Evolutionary conservation across 2,797 vertebrate genomes (phyloP).

Genomic region (Tapera naevia): DNA sequence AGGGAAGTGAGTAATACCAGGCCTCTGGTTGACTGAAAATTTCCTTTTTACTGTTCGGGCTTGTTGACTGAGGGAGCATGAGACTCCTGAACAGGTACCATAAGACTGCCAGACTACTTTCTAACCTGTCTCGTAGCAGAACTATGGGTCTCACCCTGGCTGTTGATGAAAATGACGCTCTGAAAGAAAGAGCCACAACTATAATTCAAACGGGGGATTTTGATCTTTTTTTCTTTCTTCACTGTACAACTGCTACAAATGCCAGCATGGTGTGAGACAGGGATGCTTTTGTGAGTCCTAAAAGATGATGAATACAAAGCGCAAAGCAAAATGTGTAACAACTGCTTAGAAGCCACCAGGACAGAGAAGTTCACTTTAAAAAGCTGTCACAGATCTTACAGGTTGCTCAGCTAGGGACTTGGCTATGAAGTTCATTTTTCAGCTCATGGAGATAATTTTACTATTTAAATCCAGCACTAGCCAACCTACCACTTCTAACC

Average conservation of each 20-base stretch:
- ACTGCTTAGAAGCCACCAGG: neutral
- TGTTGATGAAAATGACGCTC: neutral
- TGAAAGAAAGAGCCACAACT: neutral
- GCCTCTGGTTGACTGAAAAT: neutral
- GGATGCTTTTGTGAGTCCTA: neutral
- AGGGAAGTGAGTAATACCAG: neutral
- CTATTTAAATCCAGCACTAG: neutral
- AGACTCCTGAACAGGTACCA: neutral
- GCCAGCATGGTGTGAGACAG: neutral
- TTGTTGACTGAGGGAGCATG: neutral
- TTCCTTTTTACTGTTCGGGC: neutral
- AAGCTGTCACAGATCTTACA: conserved; percentile 7
- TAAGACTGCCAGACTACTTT: neutral
- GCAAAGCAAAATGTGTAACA: neutral
- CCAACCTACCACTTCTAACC: neutral
- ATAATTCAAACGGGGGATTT: neutral
- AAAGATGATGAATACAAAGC: neutral
- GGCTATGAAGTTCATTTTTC: neutral
- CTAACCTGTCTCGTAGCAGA: neutral
- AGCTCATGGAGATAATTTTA: neutral
- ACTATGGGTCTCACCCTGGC: neutral
- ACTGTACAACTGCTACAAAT: neutral
- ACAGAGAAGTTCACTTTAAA: neutral
- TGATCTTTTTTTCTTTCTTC: neutral
- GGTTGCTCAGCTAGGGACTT: neutral